Base-by-base conservation (phyloP, 2,113 vertebrate species). In the Colistium nudipinnis region DNA sequence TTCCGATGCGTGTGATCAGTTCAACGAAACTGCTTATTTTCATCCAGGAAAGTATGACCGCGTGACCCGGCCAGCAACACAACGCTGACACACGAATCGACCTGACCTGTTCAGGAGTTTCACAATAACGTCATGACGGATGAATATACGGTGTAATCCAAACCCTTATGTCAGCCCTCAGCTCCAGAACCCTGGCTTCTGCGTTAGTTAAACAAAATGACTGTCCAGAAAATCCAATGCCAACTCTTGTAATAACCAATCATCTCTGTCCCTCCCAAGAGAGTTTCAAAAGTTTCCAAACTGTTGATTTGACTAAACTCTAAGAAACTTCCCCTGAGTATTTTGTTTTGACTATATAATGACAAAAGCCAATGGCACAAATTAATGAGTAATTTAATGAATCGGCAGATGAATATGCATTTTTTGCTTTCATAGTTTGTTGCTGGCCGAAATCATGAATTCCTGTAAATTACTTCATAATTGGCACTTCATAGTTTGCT, bases 121-220 rank as follows among this genome's bases (percentile, higher is more conserved):
- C 51, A 35, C 44, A 12, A 66, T 31, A 22, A n/a, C 36, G 14
- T 22, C 31, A 12, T 51, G 54, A 66, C 68, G 51, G 35, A 47
- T 76, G 76, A 52, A 78, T 28, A 22, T 17, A 35, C 24, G 17
- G 27, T n/a, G 17, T 48, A 45, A 78, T 66, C 39, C 6, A 70
- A n/a, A 62, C 24, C 25, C 68, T 56, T 3, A 20, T 70, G 70
- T 38, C 35, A 31, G 16, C 16, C 0, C 25, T 30, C 14, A 17
- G 33, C 36, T 25, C 6, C n/a, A 20, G 9, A 48, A 39, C 49
- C 24, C 25, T 17, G n/a, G 47, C 4, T 22, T 14, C 30, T 35
- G 12, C 45, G 35, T 78, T 64, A 45, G 35, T 51, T 62, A 7
- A 65, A 56, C 9, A 49, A 57, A 51, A 31, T 33, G 0, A 2